Conservation (phyloP, 2,888 invertebrate genomes). For the Ormyrus nitidulus region DNA sequence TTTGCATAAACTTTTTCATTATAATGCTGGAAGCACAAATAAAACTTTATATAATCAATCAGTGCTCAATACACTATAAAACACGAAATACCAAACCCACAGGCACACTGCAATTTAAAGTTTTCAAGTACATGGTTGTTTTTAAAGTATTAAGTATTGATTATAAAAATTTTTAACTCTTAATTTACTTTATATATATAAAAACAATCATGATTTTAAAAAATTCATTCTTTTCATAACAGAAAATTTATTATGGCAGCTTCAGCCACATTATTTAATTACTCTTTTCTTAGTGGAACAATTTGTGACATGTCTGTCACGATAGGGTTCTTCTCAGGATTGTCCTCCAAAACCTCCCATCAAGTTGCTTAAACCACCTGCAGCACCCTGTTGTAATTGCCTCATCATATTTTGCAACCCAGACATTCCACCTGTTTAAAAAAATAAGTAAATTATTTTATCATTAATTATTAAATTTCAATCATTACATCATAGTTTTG, state of each 20-base stretch:
- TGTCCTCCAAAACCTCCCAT: conserved; percentile 80
- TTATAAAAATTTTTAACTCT: conserved; percentile 40
- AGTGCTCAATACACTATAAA: not conserved
- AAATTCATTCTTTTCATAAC: conserved; percentile 65
- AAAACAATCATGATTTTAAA: conserved; percentile 37
- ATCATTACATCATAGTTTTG: no score
- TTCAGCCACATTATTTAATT: conserved; percentile 12
- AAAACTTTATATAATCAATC: not conserved
- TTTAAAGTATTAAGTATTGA: conserved; percentile 10
- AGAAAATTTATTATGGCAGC: conserved; percentile 84
- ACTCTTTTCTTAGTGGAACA: conserved; percentile 35
- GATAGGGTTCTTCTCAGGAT: conserved; percentile 67
- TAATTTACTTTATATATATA: conserved; percentile 31
- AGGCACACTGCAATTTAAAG: not conserved
- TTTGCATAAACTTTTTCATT: not conserved
- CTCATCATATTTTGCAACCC: conserved; percentile 99
- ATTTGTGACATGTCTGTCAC: conserved; percentile 18
- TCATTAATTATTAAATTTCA: no score
- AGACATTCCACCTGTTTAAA: conserved; percentile 90
- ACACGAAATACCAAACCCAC: conserved; percentile 2
- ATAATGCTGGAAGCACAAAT: conserved; percentile 4
- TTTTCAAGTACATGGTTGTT: conserved; percentile 11
- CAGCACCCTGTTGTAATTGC: conserved; percentile 85
- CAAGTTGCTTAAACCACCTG: conserved; percentile 78
- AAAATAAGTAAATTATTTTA: conserved; percentile 16